Conservation (phyloP, 1,140 invertebrate species). For the Bombus waltoni region DNA sequence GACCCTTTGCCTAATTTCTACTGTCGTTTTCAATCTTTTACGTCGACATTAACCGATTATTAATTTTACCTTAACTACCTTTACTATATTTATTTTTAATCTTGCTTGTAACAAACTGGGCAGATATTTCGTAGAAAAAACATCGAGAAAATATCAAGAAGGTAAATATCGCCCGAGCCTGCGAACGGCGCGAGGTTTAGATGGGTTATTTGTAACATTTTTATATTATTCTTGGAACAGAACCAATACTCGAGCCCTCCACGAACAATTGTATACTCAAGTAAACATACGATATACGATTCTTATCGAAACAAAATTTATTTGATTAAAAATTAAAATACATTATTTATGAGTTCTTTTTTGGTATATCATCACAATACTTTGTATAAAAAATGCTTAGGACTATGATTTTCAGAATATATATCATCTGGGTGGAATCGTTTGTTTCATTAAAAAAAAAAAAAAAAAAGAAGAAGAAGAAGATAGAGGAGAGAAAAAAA, state of each 20-base stretch:
- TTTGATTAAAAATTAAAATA: conserved; percentile 75
- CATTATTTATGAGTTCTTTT: conserved; percentile 61
- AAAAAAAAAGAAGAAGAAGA: not conserved
- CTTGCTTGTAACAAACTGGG: not conserved
- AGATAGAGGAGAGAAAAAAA: conserved; percentile 8
- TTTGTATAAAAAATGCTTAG: conserved; percentile 70
- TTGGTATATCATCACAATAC: conserved; percentile 67
- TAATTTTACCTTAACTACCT: not conserved
- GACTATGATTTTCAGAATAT: conserved; percentile 58
- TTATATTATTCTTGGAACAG: not conserved
- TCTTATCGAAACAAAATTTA: conserved; percentile 67
- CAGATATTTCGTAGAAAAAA: not conserved
- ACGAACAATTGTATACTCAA: conserved; percentile 13
- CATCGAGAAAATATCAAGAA: not conserved
- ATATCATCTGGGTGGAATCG: conserved; percentile 56
- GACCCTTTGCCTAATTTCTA: not conserved
- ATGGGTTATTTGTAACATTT: not conserved
- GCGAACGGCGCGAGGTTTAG: not conserved
- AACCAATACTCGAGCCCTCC: not conserved
- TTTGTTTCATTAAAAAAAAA: conserved; percentile 37
- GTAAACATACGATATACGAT: not conserved
- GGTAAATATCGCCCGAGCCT: not conserved
- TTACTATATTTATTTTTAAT: not conserved
- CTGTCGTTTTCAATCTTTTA: not conserved
- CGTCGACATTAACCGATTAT: not conserved